Evolutionary conservation across 2,888 invertebrate species (phyloP).

Genomic region (Cheilosia vulpina): DNA sequence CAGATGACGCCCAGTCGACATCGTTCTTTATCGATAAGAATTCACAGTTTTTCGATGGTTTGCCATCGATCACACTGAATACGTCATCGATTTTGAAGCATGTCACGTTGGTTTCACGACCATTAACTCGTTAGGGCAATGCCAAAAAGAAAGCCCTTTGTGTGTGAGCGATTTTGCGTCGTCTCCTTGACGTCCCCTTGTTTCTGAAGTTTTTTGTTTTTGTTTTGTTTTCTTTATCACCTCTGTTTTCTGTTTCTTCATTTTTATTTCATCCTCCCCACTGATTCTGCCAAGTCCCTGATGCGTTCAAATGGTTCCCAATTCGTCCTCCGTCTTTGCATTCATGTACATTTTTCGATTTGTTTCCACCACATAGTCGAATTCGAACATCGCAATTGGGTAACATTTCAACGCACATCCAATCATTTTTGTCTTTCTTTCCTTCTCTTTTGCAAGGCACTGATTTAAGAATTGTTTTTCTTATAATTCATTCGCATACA

Average conservation of each 20-base stretch:
- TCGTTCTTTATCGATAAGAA: slow-evolving; percentile 79
- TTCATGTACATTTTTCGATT: neutral
- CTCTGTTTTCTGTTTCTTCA: no score
- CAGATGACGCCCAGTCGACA: slow-evolving; percentile 55
- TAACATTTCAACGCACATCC: slow-evolving; percentile 9
- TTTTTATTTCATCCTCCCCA: neutral
- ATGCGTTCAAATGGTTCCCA: slow-evolving; percentile 17
- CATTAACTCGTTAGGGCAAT: slow-evolving; percentile 79
- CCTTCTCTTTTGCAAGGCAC: slow-evolving; percentile 47
- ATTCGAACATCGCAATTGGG: slow-evolving; percentile 1
- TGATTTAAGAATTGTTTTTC: slow-evolving; percentile 20
- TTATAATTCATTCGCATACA: slow-evolving; percentile 5
- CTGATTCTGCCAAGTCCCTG: neutral
- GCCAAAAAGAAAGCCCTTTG: slow-evolving; percentile 3
- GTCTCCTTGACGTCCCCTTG: slow-evolving; percentile 29
- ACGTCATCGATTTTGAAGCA: slow-evolving; percentile 79
- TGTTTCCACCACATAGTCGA: no score
- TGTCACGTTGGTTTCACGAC: slow-evolving; percentile 80
- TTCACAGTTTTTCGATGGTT: slow-evolving; percentile 70
- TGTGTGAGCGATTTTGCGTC: slow-evolving; percentile 19
- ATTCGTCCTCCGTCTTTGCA: neutral
- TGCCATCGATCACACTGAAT: slow-evolving; percentile 74
- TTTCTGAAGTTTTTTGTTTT: neutral
- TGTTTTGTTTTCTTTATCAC: slow-evolving; percentile 1
- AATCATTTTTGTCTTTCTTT: neutral